Conservation (phyloP, 2,113 vertebrate genomes). For the Varanus komodoensis region DNA sequence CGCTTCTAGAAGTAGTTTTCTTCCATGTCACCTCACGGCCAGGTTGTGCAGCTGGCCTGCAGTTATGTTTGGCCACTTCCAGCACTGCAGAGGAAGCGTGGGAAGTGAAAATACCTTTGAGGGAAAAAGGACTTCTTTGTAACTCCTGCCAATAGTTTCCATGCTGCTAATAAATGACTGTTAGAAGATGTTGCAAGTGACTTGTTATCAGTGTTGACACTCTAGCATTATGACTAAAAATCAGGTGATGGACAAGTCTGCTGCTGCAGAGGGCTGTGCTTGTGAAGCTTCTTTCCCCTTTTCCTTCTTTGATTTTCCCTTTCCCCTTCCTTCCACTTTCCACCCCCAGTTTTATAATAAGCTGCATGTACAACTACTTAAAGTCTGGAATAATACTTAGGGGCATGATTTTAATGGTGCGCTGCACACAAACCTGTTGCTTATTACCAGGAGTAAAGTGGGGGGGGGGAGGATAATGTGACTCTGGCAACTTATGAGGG, state of each 20-base stretch:
- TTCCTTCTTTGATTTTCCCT: not conserved
- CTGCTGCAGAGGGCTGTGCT: not conserved
- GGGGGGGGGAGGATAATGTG: not conserved
- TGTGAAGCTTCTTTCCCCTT: not conserved
- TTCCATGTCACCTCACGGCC: not conserved
- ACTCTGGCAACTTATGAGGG: not conserved
- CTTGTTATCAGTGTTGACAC: not conserved
- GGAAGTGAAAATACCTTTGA: conserved; percentile 3
- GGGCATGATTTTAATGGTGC: not conserved
- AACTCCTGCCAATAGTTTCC: conserved; percentile 5
- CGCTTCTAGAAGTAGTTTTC: not conserved
- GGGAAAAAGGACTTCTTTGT: conserved; percentile 9
- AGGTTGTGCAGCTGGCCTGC: conserved; percentile 1
- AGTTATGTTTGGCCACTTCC: conserved; percentile 12
- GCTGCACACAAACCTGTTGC: not conserved
- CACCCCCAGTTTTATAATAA: not conserved
- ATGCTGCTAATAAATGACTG: conserved; percentile 15
- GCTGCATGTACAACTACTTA: not conserved
- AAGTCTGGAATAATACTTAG: not conserved
- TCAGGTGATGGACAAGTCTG: conserved; percentile 8
- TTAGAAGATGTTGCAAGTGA: conserved; percentile 43
- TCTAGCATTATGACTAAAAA: conserved; percentile 12
- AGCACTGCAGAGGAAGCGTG: conserved; percentile 6
- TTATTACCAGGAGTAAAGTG: not conserved
- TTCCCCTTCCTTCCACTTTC: not conserved